Conservation (phyloP, 2,113 vertebrate genomes). For the Leucopsar rothschildi region DNA sequence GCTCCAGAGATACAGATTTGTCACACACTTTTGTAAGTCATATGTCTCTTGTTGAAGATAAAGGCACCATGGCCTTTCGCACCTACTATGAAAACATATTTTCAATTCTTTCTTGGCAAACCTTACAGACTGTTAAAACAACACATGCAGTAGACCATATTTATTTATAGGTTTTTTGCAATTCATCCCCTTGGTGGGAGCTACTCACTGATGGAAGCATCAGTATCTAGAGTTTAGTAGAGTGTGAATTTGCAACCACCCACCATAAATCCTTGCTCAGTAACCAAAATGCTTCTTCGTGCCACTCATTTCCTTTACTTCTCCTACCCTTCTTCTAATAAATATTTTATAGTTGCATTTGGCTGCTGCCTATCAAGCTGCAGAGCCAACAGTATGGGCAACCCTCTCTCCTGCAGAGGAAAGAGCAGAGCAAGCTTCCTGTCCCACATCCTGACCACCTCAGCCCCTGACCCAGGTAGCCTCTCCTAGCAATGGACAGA, state of each 20-base stretch:
- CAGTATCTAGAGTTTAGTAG: not conserved
- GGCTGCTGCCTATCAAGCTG: not conserved
- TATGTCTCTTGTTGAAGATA: not conserved
- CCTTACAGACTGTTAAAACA: not conserved
- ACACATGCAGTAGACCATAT: not conserved
- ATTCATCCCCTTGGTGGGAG: not conserved
- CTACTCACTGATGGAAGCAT: not conserved
- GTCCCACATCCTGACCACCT: not conserved
- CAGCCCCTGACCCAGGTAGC: not conserved
- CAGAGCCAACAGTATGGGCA: not conserved
- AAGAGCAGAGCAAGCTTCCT: not conserved
- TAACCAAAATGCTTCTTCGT: not conserved
- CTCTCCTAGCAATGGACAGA: not conserved
- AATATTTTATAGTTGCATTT: not conserved
- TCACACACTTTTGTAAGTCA: not conserved
- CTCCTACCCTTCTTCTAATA: not conserved
- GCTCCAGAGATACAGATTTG: not conserved
- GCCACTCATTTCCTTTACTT: not conserved
- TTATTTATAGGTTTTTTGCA: not conserved
- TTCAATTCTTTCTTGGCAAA: not conserved
- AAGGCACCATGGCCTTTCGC: not conserved
- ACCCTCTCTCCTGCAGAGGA: not conserved
- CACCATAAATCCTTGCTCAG: not conserved
- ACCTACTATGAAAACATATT: accelerated
- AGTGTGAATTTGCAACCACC: accelerated